A percentile compares a stretch with the other conserved stretches of the same genome.
Conservation (phyloP, 2,888 invertebrate genomes). For the Operophtera brumata region DNA sequence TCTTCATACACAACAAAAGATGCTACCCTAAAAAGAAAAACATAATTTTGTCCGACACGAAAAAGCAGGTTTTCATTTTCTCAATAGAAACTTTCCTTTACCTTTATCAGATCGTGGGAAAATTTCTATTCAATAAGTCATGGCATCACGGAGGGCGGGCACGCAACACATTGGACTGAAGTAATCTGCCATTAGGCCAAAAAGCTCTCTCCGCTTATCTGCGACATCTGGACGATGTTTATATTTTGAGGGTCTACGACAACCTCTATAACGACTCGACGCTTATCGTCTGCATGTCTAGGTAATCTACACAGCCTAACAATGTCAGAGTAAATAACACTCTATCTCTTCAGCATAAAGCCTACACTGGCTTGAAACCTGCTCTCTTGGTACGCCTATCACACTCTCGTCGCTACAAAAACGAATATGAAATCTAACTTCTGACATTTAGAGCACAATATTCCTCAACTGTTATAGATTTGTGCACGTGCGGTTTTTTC, state of each 20-base stretch:
- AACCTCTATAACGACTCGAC: constrained; percentile 75
- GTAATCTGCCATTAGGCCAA: constrained; percentile 77
- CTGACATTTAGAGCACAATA: constrained; percentile 44
- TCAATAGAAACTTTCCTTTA: constrained; percentile 32
- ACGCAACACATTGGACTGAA: constrained; percentile 61
- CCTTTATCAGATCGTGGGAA: constrained; percentile 49
- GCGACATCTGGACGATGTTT: constrained; percentile 77
- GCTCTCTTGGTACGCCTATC: constrained; percentile 30
- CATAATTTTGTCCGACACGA: constrained; percentile 19
- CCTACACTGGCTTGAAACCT: constrained; percentile 38
- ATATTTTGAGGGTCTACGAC: constrained; percentile 76
- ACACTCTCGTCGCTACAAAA: constrained; percentile 38
- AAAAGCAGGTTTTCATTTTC: constrained; percentile 25
- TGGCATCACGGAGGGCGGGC: constrained; percentile 46
- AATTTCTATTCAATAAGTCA: constrained; percentile 63
- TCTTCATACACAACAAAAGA: constrained; percentile 22
- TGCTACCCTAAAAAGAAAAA: constrained; percentile 15
- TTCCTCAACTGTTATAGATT: constrained; percentile 36
- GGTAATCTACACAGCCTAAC: constrained; percentile 57
- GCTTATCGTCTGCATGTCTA: constrained; percentile 75
- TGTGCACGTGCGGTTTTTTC: constrained; percentile 23
- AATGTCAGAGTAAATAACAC: constrained; percentile 48
- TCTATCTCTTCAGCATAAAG: constrained; percentile 46
- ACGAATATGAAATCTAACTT: constrained; percentile 49
- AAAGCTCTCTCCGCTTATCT: constrained; percentile 75